Conservation (phyloP, 2,888 invertebrate genomes). For the Euzetes globulus region DNA sequence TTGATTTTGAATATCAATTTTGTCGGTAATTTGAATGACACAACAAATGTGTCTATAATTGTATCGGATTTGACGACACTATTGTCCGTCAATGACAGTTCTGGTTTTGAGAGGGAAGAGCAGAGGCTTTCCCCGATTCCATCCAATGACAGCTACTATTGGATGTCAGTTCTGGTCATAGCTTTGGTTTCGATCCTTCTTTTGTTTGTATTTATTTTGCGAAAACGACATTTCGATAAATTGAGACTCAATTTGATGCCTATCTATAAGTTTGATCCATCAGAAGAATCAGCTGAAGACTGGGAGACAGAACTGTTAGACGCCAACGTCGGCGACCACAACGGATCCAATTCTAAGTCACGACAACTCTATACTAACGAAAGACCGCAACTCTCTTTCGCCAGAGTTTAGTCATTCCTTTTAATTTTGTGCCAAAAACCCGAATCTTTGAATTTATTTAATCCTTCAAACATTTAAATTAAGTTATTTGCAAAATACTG, state of each 20-base stretch:
- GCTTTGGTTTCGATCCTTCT: not conserved
- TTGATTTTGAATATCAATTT: not conserved
- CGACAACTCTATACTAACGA: constrained; percentile 18
- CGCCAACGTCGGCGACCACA: constrained; percentile 53
- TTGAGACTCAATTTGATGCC: constrained; percentile 59
- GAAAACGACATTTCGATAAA: constrained; percentile 50
- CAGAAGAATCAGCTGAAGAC: constrained; percentile 58
- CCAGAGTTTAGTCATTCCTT: not conserved
- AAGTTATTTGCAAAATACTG: not conserved
- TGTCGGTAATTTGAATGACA: not conserved
- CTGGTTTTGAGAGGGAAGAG: not conserved
- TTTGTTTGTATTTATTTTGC: not conserved
- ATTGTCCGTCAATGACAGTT: not conserved
- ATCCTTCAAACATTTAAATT: not conserved
- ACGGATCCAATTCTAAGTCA: constrained; percentile 47
- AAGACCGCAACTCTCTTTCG: constrained; percentile 12
- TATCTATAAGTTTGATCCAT: constrained; percentile 60
- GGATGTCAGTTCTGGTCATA: not conserved
- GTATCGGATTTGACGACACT: not conserved
- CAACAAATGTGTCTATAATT: not conserved
- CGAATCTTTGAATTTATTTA: too few species aligned
- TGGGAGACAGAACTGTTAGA: constrained; percentile 54
- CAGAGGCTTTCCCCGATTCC: too few species aligned
- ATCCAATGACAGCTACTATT: not conserved
- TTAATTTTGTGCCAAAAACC: constrained; percentile 9